phyloP scores from a whole-genome alignment of 2,797 vertebrate species.

The Sarcoramphus papa region DNA sequence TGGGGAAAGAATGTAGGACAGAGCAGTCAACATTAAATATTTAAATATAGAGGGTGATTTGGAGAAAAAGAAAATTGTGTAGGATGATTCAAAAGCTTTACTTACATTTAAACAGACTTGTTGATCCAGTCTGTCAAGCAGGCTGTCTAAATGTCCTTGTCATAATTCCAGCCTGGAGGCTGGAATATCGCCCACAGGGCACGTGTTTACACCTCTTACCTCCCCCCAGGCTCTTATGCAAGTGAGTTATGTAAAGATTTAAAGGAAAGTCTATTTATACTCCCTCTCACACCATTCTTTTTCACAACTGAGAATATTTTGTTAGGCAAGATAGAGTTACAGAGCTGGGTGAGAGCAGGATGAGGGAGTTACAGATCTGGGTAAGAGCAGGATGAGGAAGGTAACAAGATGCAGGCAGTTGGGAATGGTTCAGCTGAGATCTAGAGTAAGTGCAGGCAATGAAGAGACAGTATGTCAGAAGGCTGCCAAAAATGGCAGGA shows the following conservation, averaged over 20 bases:
- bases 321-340: neutral
- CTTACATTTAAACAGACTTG: neutral
- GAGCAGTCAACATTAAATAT: neutral
- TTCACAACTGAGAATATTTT: neutral
- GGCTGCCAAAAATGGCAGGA: conserved; percentile 24
- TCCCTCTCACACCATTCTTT: neutral
- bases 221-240: neutral
- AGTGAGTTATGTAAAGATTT: conserved; percentile 1
- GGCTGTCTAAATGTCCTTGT: conserved; percentile 27
- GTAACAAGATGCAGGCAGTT: neutral
- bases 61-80: neutral
- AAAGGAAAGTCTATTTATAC: conserved; percentile 6
- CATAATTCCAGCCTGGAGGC: conserved; percentile 18
- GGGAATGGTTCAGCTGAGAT: neutral
- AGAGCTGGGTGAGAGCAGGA: neutral
- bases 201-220: conserved; percentile 2
- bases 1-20: neutral
- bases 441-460: neutral
- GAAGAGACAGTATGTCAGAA: neutral
- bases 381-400: neutral
- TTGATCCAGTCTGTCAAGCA: conserved; percentile 23
- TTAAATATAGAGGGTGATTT: neutral
- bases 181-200: neutral
- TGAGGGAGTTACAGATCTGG: neutral
- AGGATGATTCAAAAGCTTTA: neutral